Conservation (phyloP, 2,888 invertebrate species). For the Phaedon cochleariae region DNA sequence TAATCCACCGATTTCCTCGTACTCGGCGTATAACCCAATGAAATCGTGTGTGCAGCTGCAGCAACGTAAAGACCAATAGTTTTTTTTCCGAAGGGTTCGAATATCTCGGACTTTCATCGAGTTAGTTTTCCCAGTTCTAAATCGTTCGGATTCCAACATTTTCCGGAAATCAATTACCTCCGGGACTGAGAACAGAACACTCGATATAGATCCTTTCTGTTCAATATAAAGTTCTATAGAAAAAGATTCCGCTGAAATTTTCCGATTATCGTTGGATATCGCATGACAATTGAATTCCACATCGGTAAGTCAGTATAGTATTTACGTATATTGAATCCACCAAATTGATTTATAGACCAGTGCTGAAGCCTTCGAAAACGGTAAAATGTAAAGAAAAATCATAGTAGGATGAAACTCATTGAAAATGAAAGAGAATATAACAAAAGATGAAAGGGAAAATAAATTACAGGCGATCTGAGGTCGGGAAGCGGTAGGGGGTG, state of each 20-base stretch:
- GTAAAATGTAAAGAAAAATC: too few relatives aligned
- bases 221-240: neutral
- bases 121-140: neutral
- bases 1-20: neutral
- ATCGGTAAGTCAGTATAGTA: neutral
- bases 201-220: neutral
- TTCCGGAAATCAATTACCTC: neutral
- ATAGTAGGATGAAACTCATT: too few relatives aligned
- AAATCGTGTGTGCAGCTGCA: neutral
- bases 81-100: neutral
- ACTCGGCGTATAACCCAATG: neutral
- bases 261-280: neutral
- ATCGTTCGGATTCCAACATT: conserved; percentile 2
- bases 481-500: too few relatives aligned
- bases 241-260: neutral
- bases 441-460: too few relatives aligned
- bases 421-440: too few relatives aligned
- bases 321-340: too few relatives aligned
- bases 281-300: neutral
- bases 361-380: too few relatives aligned
- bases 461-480: too few relatives aligned
- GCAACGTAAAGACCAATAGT: too few relatives aligned
- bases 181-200: neutral
- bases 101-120: neutral
- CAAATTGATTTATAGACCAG: neutral